Percentiles rank a stretch among this genome's conserved stretches.
Conservation (phyloP, 2,113 vertebrate species). For the Burhinus oedicnemus region DNA sequence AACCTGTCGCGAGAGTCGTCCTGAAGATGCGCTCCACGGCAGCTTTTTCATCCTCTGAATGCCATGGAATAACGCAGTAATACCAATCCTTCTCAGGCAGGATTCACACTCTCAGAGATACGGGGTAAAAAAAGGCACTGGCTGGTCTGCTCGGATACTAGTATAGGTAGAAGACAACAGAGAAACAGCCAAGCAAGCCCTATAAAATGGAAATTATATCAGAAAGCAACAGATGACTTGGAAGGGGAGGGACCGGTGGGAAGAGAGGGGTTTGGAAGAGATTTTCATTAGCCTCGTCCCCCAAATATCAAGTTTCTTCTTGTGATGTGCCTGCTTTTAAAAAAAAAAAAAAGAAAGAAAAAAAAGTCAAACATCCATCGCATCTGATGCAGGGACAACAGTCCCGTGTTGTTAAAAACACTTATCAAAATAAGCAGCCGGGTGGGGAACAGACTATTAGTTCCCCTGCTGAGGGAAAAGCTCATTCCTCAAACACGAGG, state of each 20-base stretch:
- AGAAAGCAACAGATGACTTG: background rate
- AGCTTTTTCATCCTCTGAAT: background rate
- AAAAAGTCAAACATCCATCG: background rate
- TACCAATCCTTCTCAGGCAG: background rate
- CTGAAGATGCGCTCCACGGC: background rate
- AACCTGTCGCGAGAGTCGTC: rapidly evolving
- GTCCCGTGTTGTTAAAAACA: background rate
- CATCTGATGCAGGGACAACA: background rate
- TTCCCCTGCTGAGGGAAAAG: background rate
- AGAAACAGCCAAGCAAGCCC: background rate
- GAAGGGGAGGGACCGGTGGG: background rate
- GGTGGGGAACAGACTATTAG: background rate
- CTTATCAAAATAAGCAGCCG: background rate
- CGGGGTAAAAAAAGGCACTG: background rate
- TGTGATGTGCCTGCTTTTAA: background rate
- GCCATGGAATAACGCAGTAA: rapidly evolving
- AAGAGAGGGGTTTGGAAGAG: background rate
- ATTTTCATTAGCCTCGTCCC: background rate
- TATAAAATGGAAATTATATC: background rate
- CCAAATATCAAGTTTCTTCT: background rate
- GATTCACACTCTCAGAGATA: background rate
- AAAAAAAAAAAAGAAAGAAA: background rate
- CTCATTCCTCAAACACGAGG: background rate
- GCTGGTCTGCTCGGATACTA: background rate
- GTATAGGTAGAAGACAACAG: rapidly evolving